Conservation (phyloP, 2,888 invertebrate genomes). For the Melanostoma mellinum region DNA sequence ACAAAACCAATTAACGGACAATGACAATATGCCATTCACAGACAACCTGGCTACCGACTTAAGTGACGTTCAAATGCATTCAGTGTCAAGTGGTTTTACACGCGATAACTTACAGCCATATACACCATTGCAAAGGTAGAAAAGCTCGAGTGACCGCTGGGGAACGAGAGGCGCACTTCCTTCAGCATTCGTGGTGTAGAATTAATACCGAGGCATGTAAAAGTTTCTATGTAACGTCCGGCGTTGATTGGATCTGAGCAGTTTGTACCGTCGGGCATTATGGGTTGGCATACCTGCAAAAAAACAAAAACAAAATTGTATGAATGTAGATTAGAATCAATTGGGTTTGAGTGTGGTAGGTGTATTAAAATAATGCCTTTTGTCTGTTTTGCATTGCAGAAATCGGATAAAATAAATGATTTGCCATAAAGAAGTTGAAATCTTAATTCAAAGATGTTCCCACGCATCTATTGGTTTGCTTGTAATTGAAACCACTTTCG, state of each 20-base stretch:
- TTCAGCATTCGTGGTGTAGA: slow-evolving; percentile 84
- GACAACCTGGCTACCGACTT: slow-evolving; percentile 1
- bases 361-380: slow-evolving; percentile 27
- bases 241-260: slow-evolving; percentile 84
- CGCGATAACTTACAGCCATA: slow-evolving; percentile 86
- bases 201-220: slow-evolving; percentile 85
- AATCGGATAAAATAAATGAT: slow-evolving; percentile 1
- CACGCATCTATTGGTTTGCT: slow-evolving; percentile 33
- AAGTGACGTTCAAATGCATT: neutral
- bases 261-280: slow-evolving; percentile 83
- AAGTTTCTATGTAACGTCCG: slow-evolving; percentile 88
- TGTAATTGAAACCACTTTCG: slow-evolving; percentile 7
- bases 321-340: slow-evolving; percentile 32
- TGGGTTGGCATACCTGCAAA: slow-evolving; percentile 90
- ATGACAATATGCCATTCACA: no score
- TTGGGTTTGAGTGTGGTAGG: slow-evolving; percentile 21
- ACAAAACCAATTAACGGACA: neutral
- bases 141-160: slow-evolving; percentile 95
- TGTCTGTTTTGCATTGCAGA: slow-evolving; percentile 14
- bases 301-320: slow-evolving; percentile 30
- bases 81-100: slow-evolving; percentile 25
- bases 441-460: slow-evolving; percentile 42
- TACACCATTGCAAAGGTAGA: slow-evolving; percentile 93
- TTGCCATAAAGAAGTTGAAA: slow-evolving; percentile 37
- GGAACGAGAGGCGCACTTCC: slow-evolving; percentile 93